Conservation (phyloP, 1,140 invertebrate genomes). For the Episyrphus balteatus region DNA sequence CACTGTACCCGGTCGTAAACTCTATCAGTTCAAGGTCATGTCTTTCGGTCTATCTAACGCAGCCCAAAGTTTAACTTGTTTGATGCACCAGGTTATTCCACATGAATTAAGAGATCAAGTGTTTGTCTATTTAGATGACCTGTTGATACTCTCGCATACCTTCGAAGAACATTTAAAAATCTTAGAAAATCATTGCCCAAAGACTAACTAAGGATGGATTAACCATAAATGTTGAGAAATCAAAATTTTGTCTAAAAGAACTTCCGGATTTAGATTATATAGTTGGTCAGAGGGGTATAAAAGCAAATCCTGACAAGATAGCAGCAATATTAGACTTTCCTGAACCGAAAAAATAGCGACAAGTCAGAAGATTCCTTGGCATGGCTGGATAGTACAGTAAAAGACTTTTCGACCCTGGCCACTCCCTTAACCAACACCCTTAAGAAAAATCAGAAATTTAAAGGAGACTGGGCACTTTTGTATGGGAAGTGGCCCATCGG, state of each 20-base stretch:
- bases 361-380: slow-evolving; percentile 37
- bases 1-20: slow-evolving; percentile 17
- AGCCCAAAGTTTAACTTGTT: no score
- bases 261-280: slow-evolving; percentile 5
- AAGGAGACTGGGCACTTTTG: no score
- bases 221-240: slow-evolving; percentile 11
- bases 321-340: slow-evolving; percentile 8
- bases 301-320: slow-evolving; percentile 25
- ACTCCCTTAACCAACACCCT: slow-evolving; percentile 18
- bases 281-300: slow-evolving; percentile 22
- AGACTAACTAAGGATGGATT: slow-evolving; percentile 11
- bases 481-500: no score
- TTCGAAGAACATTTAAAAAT: slow-evolving; percentile 29
- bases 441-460: no score
- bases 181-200: slow-evolving; percentile 11
- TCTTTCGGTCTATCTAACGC: slow-evolving; percentile 8
- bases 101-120: slow-evolving; percentile 1
- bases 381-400: slow-evolving; percentile 34
- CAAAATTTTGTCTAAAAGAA: no score
- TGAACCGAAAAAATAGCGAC: slow-evolving; percentile 14
- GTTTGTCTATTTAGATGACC: slow-evolving; percentile 21
- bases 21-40: slow-evolving; percentile 20
- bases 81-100: slow-evolving; percentile 2
- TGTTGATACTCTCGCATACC: slow-evolving; percentile 21
- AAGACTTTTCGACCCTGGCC: slow-evolving; percentile 20